Evolutionary conservation across 2,113 vertebrate species (phyloP), one percentile per base, ranked within the genome.

Genomic region (Macroglossus sobrinus): DNA sequence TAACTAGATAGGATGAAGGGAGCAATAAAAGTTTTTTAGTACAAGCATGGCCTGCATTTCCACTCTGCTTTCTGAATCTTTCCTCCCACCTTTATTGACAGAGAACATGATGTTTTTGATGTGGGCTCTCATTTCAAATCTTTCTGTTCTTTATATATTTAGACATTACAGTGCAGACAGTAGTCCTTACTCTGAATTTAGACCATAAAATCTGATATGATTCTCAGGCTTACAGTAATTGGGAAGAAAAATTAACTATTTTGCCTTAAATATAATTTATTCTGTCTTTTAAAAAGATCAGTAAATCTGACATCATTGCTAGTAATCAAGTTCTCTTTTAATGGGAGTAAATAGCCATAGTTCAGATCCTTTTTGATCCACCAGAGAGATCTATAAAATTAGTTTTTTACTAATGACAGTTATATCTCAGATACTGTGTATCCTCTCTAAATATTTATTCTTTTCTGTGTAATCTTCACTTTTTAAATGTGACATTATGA

Each of bases 131-230:
- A 14, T 45, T 96, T 97, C 53, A 93, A 22, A 91, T 22, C 14
- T 71, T 96, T 80, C 26, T 79, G 3, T 43, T 85, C 33, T 85
- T 93, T 91, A 24, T 66, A 30, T 86, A 40, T 89, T 96, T 96
- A 79, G 93, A 69, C 7, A 47, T 72, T 75, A 68, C 22, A 93
- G 16, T 78, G 26, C 11, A 97, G 63, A 64, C 14, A 84, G 12
- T 14, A 92, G 43, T 78, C 26, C 19, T n/a, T 88, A 43, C n/a
- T 87, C 21, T 97, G n/a, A 94, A 61, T 89, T 90, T 94, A 59
- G 71, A 71, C 66, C n/a, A n/a, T 74, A 78, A 87, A 78, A 53
- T 84, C 38, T 57, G 92, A 93, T 89, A 64, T 86, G 89, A 53
- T 30, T 94, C 16, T 84, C 30, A 92, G 53, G 18, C 68, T 87